A percentile compares a stretch with the other conserved stretches of the same genome.
Conservation (phyloP, 2,113 vertebrate species). For the Taxidea taxus region DNA sequence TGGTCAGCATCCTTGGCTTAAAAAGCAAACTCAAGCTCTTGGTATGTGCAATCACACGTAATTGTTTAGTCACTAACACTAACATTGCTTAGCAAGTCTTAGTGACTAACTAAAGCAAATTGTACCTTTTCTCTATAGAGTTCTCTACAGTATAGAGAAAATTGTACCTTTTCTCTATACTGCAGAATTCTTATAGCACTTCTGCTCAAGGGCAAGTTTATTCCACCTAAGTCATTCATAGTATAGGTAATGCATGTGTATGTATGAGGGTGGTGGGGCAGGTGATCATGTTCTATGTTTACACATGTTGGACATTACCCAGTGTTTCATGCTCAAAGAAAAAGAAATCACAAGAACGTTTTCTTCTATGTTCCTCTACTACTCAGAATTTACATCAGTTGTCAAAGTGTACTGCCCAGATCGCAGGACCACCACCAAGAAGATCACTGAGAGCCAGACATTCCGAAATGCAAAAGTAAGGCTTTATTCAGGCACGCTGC, state of each 20-base stretch:
- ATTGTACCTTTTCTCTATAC: neutral
- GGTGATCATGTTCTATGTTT: neutral
- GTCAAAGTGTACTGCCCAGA: too few species aligned
- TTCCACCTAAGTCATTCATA: neutral
- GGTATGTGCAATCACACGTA: neutral
- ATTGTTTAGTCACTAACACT: neutral
- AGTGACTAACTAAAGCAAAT: neutral
- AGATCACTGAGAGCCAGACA: too few species aligned
- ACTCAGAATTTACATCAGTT: neutral
- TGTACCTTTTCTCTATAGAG: neutral
- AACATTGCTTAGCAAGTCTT: neutral
- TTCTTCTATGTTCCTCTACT: neutral
- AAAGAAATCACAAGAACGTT: neutral
- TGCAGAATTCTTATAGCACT: neutral
- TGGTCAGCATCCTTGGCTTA: neutral
- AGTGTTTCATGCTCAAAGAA: neutral
- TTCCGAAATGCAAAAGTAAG: too few species aligned
- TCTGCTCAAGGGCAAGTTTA: neutral
- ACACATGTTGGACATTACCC: neutral
- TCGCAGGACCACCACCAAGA: too few species aligned
- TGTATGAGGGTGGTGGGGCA: neutral
- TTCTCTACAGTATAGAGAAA: too few species aligned
- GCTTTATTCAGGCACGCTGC: too few species aligned
- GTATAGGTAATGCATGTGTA: neutral
- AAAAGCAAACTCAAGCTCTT: neutral